phyloP scores from a whole-genome alignment of 2,797 vertebrate genomes.

The Botia kubotai region DNA sequence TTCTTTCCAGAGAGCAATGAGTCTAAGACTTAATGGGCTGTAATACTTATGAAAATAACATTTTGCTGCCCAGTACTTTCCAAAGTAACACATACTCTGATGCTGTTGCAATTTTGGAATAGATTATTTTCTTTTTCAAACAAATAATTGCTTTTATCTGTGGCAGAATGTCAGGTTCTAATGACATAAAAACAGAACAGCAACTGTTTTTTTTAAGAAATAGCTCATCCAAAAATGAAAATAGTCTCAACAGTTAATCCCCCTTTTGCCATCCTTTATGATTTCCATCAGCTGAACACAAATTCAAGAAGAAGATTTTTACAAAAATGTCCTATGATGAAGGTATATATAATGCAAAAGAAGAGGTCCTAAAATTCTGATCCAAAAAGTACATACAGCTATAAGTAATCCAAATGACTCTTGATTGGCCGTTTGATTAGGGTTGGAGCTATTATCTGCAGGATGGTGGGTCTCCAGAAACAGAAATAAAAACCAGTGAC shows the following conservation, averaged over 20 bases:
- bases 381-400: too few relatives aligned
- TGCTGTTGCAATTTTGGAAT: background rate
- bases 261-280: background rate
- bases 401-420: too few relatives aligned
- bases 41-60: constrained; percentile 28
- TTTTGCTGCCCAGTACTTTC: constrained; percentile 41
- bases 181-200: background rate
- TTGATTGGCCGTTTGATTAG: background rate
- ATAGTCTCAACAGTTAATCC: background rate
- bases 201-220: background rate
- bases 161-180: background rate
- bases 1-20: constrained; percentile 54
- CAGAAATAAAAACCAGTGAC: background rate
- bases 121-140: constrained; percentile 3
- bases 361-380: too few relatives aligned
- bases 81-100: constrained; percentile 37
- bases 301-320: too few relatives aligned
- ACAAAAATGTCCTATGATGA: too few relatives aligned
- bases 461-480: background rate
- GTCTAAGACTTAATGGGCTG: background rate
- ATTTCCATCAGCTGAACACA: too few relatives aligned
- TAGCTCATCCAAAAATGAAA: background rate
- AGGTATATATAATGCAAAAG: too few relatives aligned
- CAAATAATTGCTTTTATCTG: background rate
- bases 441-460: background rate